phyloP scores from a whole-genome alignment of 2,113 vertebrate species.

The Neolamprologus devosi region DNA sequence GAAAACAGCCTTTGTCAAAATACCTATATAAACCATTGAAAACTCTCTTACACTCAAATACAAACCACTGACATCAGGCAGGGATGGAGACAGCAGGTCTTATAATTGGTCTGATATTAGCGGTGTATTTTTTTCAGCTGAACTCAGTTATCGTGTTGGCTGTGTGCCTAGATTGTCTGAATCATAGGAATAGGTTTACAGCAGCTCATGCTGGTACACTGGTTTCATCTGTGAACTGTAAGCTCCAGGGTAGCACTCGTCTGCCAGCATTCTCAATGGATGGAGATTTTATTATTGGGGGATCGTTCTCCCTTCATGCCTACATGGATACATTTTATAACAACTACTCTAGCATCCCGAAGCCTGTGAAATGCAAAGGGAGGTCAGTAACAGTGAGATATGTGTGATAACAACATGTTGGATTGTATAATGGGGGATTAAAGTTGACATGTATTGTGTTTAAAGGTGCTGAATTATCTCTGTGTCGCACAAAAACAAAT shows the following conservation, averaged over 20 bases:
- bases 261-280: neutral
- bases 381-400: neutral
- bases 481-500: neutral
- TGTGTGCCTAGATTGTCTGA: neutral
- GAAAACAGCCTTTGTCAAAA: neutral
- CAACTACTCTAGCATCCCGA: neutral
- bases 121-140: neutral
- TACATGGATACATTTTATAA: neutral
- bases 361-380: neutral
- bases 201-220: neutral
- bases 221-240: neutral
- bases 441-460: neutral
- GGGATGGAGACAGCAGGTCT: neutral
- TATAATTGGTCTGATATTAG: neutral
- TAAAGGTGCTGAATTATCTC: neutral
- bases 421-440: neutral
- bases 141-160: neutral
- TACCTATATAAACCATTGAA: neutral
- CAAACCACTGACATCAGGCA: neutral
- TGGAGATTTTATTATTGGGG: neutral
- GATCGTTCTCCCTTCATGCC: neutral
- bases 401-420: neutral
- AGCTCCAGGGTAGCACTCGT: neutral
- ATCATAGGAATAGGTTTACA: neutral
- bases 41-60: neutral